Evolutionary conservation across 2,888 invertebrate genomes (phyloP), one percentile per base, ranked within the genome.

Genomic region (Thymelicus lineola): DNA sequence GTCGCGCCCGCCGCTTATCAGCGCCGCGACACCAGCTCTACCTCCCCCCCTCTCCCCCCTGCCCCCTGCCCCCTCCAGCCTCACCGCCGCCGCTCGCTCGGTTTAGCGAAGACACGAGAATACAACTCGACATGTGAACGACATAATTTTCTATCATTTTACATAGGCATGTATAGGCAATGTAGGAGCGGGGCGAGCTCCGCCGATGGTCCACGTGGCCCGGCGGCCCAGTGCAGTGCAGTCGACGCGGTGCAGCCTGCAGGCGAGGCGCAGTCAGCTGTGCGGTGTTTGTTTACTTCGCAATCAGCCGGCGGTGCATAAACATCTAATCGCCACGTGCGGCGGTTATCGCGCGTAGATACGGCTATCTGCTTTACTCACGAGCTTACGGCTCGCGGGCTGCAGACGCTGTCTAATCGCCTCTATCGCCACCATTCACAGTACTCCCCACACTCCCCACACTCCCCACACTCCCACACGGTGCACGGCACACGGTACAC

Each of bases 1-100:
- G 79, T 79, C 79, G 78, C 72, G 73, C 73, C 73, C 58, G 46
- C 62, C 65, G 42, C 59, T 77, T 76, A 77, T 76, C 77, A 75
- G 74, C 38, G 57, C 64, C 64, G 64, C 64, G 59, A 53, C 48
- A 42, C 42, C 42, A 42, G 12, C 42, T 9, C 42, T 7, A 6
- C 38, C 38, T 7, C 38, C 1, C 38, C 38, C 6, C 38, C 38
- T 45, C 57, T 50, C 55, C 55, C 53, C 70, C 50, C 60, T 63
- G n/a, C 71, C 69, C 67, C 69, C 71, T 71, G 1, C 42, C 62
- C 65, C 60, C 62, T 55, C 71, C 36, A 55, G 58, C 42, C 35
- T 45, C 35, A 55, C 35, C 60, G 53, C 17, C 60, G 14, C 61
- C 63, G 55, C 67, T n/a, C 66, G 50, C 66, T 10, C 66, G 14